Evolutionary conservation across 2,113 vertebrate genomes (phyloP), one percentile per base, ranked within the genome.

Genomic region (Aramus guarauna): DNA sequence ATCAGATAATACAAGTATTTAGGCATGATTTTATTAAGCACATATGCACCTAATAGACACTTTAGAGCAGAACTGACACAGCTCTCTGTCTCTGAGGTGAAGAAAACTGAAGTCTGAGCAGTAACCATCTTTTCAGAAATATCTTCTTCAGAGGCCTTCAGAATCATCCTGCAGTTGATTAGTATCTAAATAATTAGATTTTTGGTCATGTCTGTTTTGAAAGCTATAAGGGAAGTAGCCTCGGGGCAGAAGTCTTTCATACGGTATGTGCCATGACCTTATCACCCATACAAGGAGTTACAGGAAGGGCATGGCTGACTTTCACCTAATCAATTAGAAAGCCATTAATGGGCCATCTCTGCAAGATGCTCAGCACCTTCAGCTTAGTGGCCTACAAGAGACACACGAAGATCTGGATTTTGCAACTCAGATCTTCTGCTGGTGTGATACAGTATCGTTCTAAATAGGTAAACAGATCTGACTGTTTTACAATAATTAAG

Each of bases 131-230:
- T 86, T 62, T 78, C 80, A 94, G 95, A 95, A 97, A 96, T 71
- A 36, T 71, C 91, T 88, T 94, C 88, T 94, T 97, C 94, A 80
- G 92, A 96, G 95, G 93, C 95, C 95, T 94, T 97, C 82, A 87
- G 98, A 98, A 97, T 98, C 98, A 98, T 99, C 98, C 99, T 99
- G 99, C 98, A 99, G 92, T 98, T 98, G 98, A 99, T 99, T 99
- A 99, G 98, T 96, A 96, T 98, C 97, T 98, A 98, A 98, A 98
- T 99, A 99, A 99, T 99, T 99, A 97, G 98, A 99, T 99, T 99
- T 98, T 98, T 95, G 95, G 93, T 97, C 96, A 88, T 98, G 98
- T 98, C 98, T 97, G 96, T 98, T 99, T 98, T 76, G 97, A 98
- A 98, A 97, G 96, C 97, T 96, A 53, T 92, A 96, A 98, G 98